Base-by-base conservation (phyloP, 2,888 invertebrate species). In the Lordiphosa andalusiaca region DNA sequence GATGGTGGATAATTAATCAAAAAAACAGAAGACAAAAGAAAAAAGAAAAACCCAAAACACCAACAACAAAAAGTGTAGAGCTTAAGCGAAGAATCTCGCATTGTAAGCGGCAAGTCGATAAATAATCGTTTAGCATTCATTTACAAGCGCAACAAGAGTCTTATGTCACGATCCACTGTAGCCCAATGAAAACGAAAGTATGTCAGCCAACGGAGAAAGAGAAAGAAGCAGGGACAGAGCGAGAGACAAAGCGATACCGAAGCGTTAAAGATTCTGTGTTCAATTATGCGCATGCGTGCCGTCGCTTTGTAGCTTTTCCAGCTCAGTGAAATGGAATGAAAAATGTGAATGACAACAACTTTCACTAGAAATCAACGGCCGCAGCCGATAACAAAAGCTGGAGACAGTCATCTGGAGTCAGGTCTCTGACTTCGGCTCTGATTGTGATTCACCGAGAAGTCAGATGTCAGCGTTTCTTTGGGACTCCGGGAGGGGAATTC, bases 121-220 rank as follows among this genome's bases (percentile, higher is more conserved):
- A 71, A 71, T 76, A 83, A 83, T 80, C 83, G 68, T 76, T 80
- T 67, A 77, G 68, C 71, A 78, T 78, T 78, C 71, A 78, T 82
- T 73, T 73, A 59, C 73, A 68, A 59, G 54, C 42, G 16, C 55
- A 41, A 25, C 21, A 38, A 51, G 54, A 63, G 66, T 78, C 85
- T 80, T 80, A 85, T 85, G 84, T 84, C 84, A 85, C 68, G 69
- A 74, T 52, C 65, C 77, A 72, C 55, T 68, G 56, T 83, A 65
- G 54, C 47, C 30, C 60, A 71, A 69, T 49, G 80, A 77, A 78
- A 86, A 73, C 76, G 83, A 85, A 84, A 82, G 85, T 85, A 68
- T 74, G 81, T 73, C 81, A 54, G 63, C 52, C 52, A 30, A 21
- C 41, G 33, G 42, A 21, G 55, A 48, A 44, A 59, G 55, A 39